Evolutionary conservation across 2,888 invertebrate genomes (phyloP).

Genomic region (Ischnus inquisitorius): DNA sequence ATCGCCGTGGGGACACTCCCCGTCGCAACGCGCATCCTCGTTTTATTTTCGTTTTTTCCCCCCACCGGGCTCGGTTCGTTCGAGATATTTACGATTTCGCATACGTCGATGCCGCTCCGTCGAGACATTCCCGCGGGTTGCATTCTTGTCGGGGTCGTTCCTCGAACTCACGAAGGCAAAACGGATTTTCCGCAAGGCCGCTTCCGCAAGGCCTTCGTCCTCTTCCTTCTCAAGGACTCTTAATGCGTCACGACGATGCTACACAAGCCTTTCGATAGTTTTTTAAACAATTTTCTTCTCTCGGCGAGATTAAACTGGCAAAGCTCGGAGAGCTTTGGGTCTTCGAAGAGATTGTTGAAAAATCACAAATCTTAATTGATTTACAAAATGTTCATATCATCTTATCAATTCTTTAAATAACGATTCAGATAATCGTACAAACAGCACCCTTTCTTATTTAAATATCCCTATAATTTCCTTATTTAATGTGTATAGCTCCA

Average conservation of each 20-base stretch:
- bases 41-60: background rate
- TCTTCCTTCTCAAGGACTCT: background rate
- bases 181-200: conserved; percentile 35
- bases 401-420: no score
- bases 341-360: background rate
- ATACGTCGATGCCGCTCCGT: background rate
- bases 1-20: background rate
- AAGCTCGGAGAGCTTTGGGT: no score
- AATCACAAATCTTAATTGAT: no score
- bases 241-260: conserved; percentile 10
- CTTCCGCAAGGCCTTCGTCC: conserved; percentile 19
- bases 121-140: conserved; percentile 9
- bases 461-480: no score
- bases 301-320: background rate
- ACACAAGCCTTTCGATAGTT: background rate
- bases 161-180: conserved; percentile 32
- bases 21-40: background rate
- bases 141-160: conserved; percentile 50
- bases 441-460: no score
- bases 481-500: no score
- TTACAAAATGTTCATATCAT: no score
- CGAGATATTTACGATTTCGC: conserved; percentile 51
- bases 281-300: background rate
- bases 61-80: background rate
- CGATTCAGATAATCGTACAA: no score